Percentiles rank a stretch among this genome's conserved stretches.
Conservation (phyloP, 2,113 vertebrate species). For the Heterocephalus glaber region DNA sequence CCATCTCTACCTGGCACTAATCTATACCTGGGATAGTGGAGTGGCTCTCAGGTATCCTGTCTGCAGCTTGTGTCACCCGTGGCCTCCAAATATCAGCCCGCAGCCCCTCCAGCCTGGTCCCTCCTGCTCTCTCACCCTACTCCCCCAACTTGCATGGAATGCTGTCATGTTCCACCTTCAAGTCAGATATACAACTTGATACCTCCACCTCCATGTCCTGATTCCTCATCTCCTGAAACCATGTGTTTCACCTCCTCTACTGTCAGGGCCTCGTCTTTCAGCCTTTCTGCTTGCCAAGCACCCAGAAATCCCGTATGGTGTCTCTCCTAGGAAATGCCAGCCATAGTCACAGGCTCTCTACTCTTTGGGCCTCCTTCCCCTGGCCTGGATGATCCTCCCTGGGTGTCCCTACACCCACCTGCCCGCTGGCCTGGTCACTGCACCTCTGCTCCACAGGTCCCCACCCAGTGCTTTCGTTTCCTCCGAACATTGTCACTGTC, state of each 20-base stretch:
- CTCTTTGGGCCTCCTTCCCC: background rate
- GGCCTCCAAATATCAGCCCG: background rate
- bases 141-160: too few relatives aligned
- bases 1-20: background rate
- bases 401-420: background rate
- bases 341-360: background rate
- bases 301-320: background rate
- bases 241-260: background rate
- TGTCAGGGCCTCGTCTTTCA: background rate
- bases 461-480: rapidly evolving
- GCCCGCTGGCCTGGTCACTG: background rate
- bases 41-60: background rate
- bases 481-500: rapidly evolving
- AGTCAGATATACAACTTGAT: background rate
- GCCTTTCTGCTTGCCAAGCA: background rate
- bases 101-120: background rate
- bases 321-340: background rate
- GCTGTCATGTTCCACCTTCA: background rate
- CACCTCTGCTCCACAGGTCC: background rate
- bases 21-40: background rate
- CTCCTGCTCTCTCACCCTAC: too few relatives aligned
- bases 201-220: background rate
- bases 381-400: background rate
- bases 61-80: background rate
- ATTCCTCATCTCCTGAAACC: background rate